These are phyloP conservation scores for Huso huso DNA, from an alignment of 2,797 vertebrate genomes.

Conservation along the genomic window DNA sequence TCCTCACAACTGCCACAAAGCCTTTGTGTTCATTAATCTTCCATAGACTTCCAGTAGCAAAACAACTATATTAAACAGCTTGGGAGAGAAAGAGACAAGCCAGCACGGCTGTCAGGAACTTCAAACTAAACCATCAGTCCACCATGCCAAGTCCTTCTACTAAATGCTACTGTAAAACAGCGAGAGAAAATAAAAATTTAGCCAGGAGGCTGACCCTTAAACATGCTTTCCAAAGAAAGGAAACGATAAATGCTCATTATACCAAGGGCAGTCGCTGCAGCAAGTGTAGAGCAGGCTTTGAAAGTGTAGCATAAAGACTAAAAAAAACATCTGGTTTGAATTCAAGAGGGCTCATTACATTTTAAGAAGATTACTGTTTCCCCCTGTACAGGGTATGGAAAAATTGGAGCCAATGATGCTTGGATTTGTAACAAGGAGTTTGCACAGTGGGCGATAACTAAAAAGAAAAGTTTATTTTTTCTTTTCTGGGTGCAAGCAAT, in stretches of 20 bases:
- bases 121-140: conserved; percentile 77
- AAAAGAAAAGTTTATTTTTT: conserved; percentile 29
- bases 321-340: conserved; percentile 55
- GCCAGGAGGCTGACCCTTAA: conserved; percentile 62
- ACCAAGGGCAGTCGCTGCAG: conserved; percentile 46
- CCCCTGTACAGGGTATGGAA: conserved; percentile 31
- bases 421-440: conserved; percentile 34
- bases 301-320: conserved; percentile 46
- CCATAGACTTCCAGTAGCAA: conserved; percentile 84
- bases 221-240: conserved; percentile 42
- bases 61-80: conserved; percentile 87
- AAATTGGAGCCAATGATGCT: conserved; percentile 31
- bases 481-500: not conserved
- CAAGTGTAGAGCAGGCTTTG: conserved; percentile 41
- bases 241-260: conserved; percentile 64
- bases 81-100: conserved; percentile 62
- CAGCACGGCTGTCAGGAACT: conserved; percentile 82
- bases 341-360: conserved; percentile 48
- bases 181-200: conserved; percentile 65
- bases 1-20: conserved; percentile 87
- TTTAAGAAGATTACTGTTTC: conserved; percentile 52
- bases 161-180: conserved; percentile 73
- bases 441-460: conserved; percentile 38
- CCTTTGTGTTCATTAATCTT: conserved; percentile 97
- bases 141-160: conserved; percentile 68